These are phyloP conservation scores for Periplaneta americana DNA, from an alignment of 1,140 invertebrate species.

Conservation along the genomic window DNA sequence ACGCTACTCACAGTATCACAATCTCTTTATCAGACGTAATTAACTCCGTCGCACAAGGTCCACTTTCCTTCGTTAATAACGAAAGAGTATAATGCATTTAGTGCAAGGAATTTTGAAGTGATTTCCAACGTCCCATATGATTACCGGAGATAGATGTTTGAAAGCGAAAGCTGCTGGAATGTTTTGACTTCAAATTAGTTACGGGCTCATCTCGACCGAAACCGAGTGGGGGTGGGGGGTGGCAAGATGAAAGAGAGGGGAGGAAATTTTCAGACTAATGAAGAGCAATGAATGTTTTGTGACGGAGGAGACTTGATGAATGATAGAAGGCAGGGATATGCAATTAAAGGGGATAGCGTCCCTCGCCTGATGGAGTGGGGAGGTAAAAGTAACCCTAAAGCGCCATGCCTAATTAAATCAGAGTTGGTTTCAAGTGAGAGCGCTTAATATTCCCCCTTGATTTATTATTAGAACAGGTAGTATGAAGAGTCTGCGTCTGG, in stretches of 20 bases:
- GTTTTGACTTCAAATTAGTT: background rate
- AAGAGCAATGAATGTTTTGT: background rate
- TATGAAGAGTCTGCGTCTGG: background rate
- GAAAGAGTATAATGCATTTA: background rate
- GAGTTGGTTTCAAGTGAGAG: background rate
- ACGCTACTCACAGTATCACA: background rate
- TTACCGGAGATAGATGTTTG: background rate
- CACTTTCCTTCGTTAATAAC: background rate
- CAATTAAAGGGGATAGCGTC: background rate
- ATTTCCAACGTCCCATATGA: background rate
- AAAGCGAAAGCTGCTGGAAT: background rate
- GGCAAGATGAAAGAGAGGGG: background rate
- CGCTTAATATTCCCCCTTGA: background rate
- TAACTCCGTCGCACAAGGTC: background rate
- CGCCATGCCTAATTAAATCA: background rate
- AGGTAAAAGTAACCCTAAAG: background rate
- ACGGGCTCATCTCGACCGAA: background rate
- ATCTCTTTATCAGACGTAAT: background rate
- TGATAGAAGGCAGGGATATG: background rate
- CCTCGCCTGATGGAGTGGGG: background rate
- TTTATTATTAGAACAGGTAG: background rate
- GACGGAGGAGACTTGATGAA: no score
- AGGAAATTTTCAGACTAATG: background rate
- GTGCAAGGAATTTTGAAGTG: background rate
- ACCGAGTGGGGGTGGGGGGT: no score